Base-by-base conservation (phyloP, 2,797 vertebrate genomes). In the Natrix natrix region DNA sequence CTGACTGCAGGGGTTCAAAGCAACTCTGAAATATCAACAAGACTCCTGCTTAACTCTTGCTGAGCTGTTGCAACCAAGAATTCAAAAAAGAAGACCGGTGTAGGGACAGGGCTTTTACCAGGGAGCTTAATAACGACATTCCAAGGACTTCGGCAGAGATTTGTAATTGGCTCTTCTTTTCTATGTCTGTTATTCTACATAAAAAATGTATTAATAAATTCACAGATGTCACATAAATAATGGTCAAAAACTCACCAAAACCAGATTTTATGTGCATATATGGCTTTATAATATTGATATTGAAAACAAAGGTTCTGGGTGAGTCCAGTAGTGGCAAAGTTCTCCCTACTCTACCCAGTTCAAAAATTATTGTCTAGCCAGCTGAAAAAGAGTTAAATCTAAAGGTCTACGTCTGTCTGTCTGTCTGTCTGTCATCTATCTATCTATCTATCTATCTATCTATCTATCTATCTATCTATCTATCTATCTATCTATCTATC, bases 31-130 rank as follows among this genome's bases (percentile, higher is more conserved):
- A 93, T 93, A 94, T 92, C 94, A 88, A 93, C 95, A 96, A 48
- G 91, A 94, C 93, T 0, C 5, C 69, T 17, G 93, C 43, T 97
- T 97, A 97, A 97, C 97, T 97, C 98, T 97, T 87, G 94, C 91
- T 5, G 87, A 1, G 28, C 52, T 5, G n/a, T 8, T 10, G 60
- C 5, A 74, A 43, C 0, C 7, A 91, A n/a, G 0, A 0, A 10
- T 87, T 26, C 90, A 17, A 22, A 20, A 52, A 78, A n/a, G 74
- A 59, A 10, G 69, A 83, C 83, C 52, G 5, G 87, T 54, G 54
- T 55, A 37, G 60, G 56, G 22, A 48, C 89, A 26, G 20, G 2
- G 89, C 4, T 43, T 86, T 20, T 90, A 66, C 11, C 10, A 37
- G 6, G 63, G 86, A 52, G 43, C 57, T 91, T 91, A 86, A 89